Evolutionary conservation across 2,797 vertebrate genomes (phyloP).

Genomic region (Acrossocheilus wenchowensis): DNA sequence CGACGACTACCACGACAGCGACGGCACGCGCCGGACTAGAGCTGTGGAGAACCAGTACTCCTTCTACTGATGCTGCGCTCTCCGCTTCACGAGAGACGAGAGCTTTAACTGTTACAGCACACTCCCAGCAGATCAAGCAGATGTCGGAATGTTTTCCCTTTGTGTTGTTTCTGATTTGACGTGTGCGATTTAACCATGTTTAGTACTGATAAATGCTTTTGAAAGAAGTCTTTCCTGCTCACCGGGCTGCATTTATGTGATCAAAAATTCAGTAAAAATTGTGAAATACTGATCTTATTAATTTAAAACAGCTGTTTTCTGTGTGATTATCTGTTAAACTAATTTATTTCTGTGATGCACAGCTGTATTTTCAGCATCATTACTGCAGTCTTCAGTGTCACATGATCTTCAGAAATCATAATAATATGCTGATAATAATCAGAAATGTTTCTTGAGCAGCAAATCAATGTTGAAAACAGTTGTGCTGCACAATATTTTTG

Average conservation of each 20-base stretch:
- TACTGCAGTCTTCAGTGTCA: not conserved
- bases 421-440: not conserved
- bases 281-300: not conserved
- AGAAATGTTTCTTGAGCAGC: too few relatives aligned
- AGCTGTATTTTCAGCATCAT: not conserved
- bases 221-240: not conserved
- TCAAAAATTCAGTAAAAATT: not conserved
- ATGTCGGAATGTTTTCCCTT: not conserved
- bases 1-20: constrained; percentile 89
- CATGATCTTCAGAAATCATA: not conserved
- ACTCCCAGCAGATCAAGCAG: not conserved
- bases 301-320: not conserved
- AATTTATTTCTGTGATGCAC: not conserved
- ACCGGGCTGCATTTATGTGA: not conserved
- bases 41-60: constrained; percentile 98
- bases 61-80: constrained; percentile 82
- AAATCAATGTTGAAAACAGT: not conserved
- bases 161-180: not conserved
- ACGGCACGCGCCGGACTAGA: constrained; percentile 84
- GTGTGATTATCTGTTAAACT: not conserved
- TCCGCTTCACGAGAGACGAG: not conserved
- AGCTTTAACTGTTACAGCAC: not conserved
- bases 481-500: not conserved
- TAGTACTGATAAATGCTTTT: not conserved
- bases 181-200: not conserved